Base-by-base conservation (phyloP, 2,888 invertebrate genomes). In the Alitta virens region DNA sequence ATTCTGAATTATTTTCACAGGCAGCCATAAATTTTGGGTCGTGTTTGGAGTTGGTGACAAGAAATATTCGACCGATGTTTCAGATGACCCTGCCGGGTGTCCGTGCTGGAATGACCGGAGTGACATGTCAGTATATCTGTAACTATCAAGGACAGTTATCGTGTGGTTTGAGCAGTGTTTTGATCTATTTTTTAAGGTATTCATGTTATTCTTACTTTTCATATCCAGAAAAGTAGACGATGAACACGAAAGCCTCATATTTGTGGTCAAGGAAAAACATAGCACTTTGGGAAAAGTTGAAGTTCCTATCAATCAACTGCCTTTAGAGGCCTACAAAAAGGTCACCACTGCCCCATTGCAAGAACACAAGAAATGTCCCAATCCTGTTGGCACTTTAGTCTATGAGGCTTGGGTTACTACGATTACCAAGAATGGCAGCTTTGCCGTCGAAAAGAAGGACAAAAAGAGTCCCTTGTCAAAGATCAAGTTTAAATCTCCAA, bases 361-460 rank as follows among this genome's bases (percentile, higher is more conserved):
- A 59, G 72, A 77, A 3, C 78, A 80, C 66, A 78, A 78, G 64
- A 79, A 78, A 61, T 76, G 76, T 62, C 70, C 75, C 9, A 67
- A 71, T 42, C 79, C 80, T 7, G 69, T 74, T 49, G 80, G 78
- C 23, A 77, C 77, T 53, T 69, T 80, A 18, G 68, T 74, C 23
- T 78, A 74, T 58, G 75, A 77, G 71, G 75, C 75, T 46, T 78
- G 75, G 68, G 72, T 80, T n/a, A 77, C 78, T 46, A 75, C 72
- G 58, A 68, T 69, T 56, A 67, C 72, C 12, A 21, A 21, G 16
- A 16, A 25, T 25, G 25, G 14, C 9, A 5, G 12, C 5, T 33
- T 33, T 7, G 5, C 33, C 5, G 33, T 33, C 12, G 33, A 33
- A 12, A 33, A 33, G 33, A 33, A 33, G 12, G 33, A 12, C 7